Base-by-base conservation (phyloP, 2,888 invertebrate species). In the Drosophila monieri region DNA sequence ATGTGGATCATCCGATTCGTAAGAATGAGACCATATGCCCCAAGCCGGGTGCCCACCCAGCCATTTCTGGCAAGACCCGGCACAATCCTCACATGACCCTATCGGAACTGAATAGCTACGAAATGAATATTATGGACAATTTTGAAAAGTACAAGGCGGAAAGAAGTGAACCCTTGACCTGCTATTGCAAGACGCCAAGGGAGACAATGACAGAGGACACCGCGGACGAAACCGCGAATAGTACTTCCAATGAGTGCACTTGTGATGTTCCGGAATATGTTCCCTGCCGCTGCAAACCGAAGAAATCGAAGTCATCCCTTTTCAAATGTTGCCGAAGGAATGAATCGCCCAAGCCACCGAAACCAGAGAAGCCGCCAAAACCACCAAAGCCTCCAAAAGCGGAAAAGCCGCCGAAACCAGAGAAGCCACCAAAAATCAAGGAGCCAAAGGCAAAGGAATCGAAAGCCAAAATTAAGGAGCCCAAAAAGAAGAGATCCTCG, bases 21-120 rank as follows among this genome's bases (percentile, higher is more conserved):
- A 37, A 37, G 14, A 14, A 14, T 2, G 14, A 37, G 14, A 37
- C 14, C 14, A 8, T 37, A 8, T 18, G 2, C 21, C n/a, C 9
- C 5, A 39, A 10, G 25, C 4, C 14, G n/a, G 39, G 15, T 15
- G 18, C 5, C 8, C 21, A 8, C 6, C 21, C 51, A 23, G 12
- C 18, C 3, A 30, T 21, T 23, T 23, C 8, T 27, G 10, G 23
- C 9, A 39, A 46, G n/a, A 37, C n/a, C 54, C 41, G 35, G 9
- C n/a, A 9, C 15, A 53, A 53, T 46, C 35, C 25, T 4, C 27
- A 14, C 10, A 14, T 15, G n/a, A 14, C 6, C 8, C 1, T 37
- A 3, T 23, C 51, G 14, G 1, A 3, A 9, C n/a, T 65, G 0
- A 75, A 48, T 10, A 56, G 52, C 47, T 60, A 70, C 23, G 78